Evolutionary conservation across 2,888 invertebrate species (phyloP), one percentile per base, ranked within the genome.

Genomic region (Pherbina coryleti): DNA sequence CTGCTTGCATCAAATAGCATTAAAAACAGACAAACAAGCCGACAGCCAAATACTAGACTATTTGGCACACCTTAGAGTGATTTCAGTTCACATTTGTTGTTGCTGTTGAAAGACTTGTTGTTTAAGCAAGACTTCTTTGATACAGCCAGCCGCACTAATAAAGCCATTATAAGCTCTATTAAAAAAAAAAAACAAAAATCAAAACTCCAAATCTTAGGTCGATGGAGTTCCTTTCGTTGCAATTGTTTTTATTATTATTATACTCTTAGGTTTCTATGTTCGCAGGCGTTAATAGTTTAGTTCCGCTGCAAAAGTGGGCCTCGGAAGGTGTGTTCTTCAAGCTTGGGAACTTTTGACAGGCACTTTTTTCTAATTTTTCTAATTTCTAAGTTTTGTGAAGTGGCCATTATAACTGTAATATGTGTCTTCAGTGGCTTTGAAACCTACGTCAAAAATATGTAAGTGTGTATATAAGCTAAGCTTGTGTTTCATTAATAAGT

Each of bases 221-320:
- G 28, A 60, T 28, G 25, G 11, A 28, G 11, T 57, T 60, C 14
- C 5, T 55, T 19, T 28, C 28, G 5, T 28, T 14, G 60, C 28
- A 5, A 53, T 49, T 31, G 51, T 19, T 22, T 19, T 44, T 49
- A 22, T 44, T 7, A 37, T 1, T 7, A 37, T 1, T 31, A 7
- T 66, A 37, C n/a, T 9, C 5, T 34, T 14, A 66, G 34, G 37
- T 66, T n/a, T 66, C 19, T 19, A 66, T 37, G 19, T 34, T 66
- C 4, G 11, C 55, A 55, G 55, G 71, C 71, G 71, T 71, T 72
- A 72, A 72, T 72, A 19, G 57, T 37, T 72, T 34, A 25, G 72
- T 72, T 72, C 72, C 72, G 72, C 72, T 72, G 72, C 72, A 60
- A 17, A 37, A 60, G 28, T 19, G 72, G 17, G 37, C 11, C 57